A percentile compares a stretch with the other conserved stretches of the same genome.
phyloP scores from a whole-genome alignment of 2,888 invertebrate genomes.

The Gandaritis pyraliata region DNA sequence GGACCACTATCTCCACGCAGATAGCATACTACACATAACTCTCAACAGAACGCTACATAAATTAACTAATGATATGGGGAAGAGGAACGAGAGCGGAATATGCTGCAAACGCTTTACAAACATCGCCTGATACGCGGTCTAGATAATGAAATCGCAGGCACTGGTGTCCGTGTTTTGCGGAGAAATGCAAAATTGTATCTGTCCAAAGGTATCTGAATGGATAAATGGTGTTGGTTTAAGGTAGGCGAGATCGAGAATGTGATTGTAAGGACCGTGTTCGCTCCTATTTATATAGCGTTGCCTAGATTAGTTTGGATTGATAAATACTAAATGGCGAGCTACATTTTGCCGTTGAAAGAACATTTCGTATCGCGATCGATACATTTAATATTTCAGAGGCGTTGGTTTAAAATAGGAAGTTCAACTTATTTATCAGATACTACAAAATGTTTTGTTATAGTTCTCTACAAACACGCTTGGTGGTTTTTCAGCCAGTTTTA shows the following conservation, averaged over 20 bases:
- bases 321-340: conserved; percentile 37
- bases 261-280: conserved; percentile 43
- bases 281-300: conserved; percentile 40
- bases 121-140: conserved; percentile 56
- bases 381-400: conserved; percentile 25
- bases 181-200: conserved; percentile 55
- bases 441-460: conserved; percentile 14
- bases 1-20: conserved; percentile 66
- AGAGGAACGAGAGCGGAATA: conserved; percentile 59
- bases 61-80: conserved; percentile 74
- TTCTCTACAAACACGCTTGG: conserved; percentile 11
- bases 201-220: conserved; percentile 44
- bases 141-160: conserved; percentile 58
- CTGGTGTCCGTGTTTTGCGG: conserved; percentile 46
- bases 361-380: conserved; percentile 32
- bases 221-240: conserved; percentile 47
- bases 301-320: conserved; percentile 40
- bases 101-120: conserved; percentile 52
- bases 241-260: conserved; percentile 46
- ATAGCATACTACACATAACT: conserved; percentile 72
- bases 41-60: conserved; percentile 70
- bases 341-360: conserved; percentile 35
- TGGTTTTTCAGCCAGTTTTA: conserved; percentile 21
- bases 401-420: conserved; percentile 14
- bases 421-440: conserved; percentile 15